Percentiles rank a stretch among this genome's conserved stretches.
phyloP scores from a whole-genome alignment of 2,888 invertebrate species.

The Pegoplata infirma region DNA sequence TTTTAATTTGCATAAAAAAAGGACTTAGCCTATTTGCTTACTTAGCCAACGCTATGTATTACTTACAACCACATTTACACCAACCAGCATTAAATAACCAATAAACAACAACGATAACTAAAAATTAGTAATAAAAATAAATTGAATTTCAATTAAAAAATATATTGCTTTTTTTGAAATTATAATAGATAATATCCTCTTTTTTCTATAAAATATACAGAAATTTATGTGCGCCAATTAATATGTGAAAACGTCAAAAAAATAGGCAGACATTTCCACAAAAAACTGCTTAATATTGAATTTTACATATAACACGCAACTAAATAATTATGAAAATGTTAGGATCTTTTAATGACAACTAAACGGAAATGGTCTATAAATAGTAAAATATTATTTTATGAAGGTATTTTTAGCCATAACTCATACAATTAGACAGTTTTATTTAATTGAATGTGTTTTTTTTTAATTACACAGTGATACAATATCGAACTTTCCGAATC shows the following conservation, averaged over 20 bases:
- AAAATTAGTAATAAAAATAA: conserved; percentile 30
- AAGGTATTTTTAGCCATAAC: too few species aligned
- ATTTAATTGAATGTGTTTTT: too few species aligned
- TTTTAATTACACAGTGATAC: too few species aligned
- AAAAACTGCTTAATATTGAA: conserved; percentile 16
- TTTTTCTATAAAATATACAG: background rate
- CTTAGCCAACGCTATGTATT: background rate
- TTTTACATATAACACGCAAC: conserved; percentile 3
- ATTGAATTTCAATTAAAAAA: conserved; percentile 33
- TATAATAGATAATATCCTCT: conserved; percentile 19
- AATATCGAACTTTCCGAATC: too few species aligned
- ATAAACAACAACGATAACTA: background rate
- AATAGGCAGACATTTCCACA: background rate
- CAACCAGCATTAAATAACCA: background rate
- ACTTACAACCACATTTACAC: background rate
- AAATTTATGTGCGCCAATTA: background rate
- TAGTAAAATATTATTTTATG: too few species aligned
- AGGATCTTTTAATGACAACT: background rate
- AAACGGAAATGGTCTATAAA: background rate
- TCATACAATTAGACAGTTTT: too few species aligned
- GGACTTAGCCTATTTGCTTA: too few species aligned
- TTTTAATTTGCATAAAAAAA: too few species aligned
- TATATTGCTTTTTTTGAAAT: conserved; percentile 30
- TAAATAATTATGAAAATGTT: background rate
- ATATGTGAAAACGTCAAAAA: background rate